Conservation (phyloP, 2,797 vertebrate genomes). For the Pseudomugil gertrudae region DNA sequence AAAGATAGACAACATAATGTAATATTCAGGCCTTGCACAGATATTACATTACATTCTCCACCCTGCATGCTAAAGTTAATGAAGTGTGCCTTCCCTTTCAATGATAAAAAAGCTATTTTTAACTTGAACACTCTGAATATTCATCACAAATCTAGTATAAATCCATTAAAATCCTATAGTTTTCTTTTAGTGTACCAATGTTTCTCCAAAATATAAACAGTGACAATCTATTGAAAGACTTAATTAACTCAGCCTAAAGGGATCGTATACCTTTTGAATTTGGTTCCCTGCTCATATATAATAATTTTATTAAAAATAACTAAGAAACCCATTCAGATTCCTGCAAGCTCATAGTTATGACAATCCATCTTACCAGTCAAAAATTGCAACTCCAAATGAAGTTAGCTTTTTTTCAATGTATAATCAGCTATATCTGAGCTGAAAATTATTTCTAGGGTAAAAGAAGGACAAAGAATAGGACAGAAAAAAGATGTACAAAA, state of each 20-base stretch:
- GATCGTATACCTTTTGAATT: not conserved
- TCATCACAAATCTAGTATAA: not conserved
- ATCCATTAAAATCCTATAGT: not conserved
- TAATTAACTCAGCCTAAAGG: not conserved
- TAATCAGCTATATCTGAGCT: too few relatives aligned
- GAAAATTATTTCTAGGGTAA: too few relatives aligned
- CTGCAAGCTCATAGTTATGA: not conserved
- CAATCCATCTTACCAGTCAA: not conserved
- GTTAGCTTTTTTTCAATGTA: too few relatives aligned
- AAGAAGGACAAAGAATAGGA: not conserved
- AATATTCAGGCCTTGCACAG: not conserved
- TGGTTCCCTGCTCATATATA: not conserved
- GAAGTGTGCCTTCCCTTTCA: not conserved
- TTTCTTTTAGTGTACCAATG: not conserved
- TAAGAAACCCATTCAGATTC: too few relatives aligned
- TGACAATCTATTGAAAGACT: not conserved
- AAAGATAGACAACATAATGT: not conserved
- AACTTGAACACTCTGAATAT: not conserved
- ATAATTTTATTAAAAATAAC: not conserved
- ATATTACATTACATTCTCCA: not conserved
- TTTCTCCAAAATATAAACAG: not conserved
- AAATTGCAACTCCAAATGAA: not conserved
- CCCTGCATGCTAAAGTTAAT: not conserved
- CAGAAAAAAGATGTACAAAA: too few relatives aligned
- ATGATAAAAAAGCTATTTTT: not conserved